phyloP scores from a whole-genome alignment of 2,888 invertebrate species.

The Eurois occulta region DNA sequence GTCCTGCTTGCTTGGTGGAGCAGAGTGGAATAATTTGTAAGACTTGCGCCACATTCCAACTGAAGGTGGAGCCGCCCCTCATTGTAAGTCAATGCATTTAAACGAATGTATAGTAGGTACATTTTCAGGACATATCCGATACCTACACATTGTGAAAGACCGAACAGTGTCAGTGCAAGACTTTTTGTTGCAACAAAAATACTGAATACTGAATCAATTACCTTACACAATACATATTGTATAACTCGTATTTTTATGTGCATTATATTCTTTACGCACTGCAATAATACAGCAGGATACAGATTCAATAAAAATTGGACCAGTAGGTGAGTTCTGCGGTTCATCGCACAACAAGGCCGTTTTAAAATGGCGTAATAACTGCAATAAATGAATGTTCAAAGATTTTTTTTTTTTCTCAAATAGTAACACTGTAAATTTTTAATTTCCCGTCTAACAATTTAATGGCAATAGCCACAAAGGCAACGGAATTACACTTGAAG shows the following conservation, averaged over 20 bases:
- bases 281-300: slow-evolving; percentile 47
- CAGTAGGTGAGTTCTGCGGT: slow-evolving; percentile 24
- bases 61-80: neutral
- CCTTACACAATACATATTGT: slow-evolving; percentile 50
- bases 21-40: neutral
- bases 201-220: slow-evolving; percentile 33
- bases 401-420: no score
- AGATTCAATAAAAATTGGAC: slow-evolving; percentile 32
- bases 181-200: slow-evolving; percentile 37
- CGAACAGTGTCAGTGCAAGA: slow-evolving; percentile 19
- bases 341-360: slow-evolving; percentile 31
- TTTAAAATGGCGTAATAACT: slow-evolving; percentile 15
- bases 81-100: neutral
- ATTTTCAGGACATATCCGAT: slow-evolving; percentile 13
- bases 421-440: neutral
- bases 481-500: neutral
- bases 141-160: slow-evolving; percentile 30
- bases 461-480: neutral
- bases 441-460: neutral
- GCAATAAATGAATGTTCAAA: neutral
- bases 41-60: neutral
- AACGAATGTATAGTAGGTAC: neutral
- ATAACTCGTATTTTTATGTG: slow-evolving; percentile 24
- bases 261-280: slow-evolving; percentile 25
- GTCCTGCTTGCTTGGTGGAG: neutral